Base-by-base conservation (phyloP, 2,797 vertebrate species). In the Alfaro cultratus region DNA sequence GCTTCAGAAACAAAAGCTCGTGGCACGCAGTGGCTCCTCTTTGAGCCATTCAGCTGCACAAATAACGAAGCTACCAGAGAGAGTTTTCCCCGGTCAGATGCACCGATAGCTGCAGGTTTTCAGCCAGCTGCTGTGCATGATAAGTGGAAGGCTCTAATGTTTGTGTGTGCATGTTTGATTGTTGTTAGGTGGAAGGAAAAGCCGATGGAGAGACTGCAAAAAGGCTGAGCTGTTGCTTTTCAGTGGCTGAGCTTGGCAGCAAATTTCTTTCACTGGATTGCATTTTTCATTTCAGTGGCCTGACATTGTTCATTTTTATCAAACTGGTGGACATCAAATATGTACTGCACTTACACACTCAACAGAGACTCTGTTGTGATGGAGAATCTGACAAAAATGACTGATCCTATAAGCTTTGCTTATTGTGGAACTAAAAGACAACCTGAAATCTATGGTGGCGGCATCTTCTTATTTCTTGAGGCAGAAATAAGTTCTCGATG, bases 41-140 rank as follows among this genome's bases (percentile, higher is more conserved):
- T 80, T n/a, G 12, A 11, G 80, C 88, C 68, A 91, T 94, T 94
- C 88, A 93, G 15, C 81, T 6, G 75, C 74, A 13, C 84, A 10
- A 92, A 94, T 89, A 84, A 87, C 72, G 91, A 95, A 90, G 72
- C 85, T 80, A 84, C 94, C 87, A 95, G 94, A 95, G 87, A 90
- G 67, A 8, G n/a, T 76, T 74, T 68, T 34, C 8, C 74, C 47
- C 0, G 62, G 74, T 87, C 83, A 89, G 88, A 85, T 88, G 82
- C 81, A 85, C 31, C 47, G 78, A 83, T 70, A 45, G 86, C 84
- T 80, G 86, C 84, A 91, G 86, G 89, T 92, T 92, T 77, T 85
- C 80, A 81, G 82, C 89, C 90, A 89, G 82, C 84, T 26, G 53
- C 70, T 31, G 53, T 6, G 76, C 75, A 49, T 81, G 80, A 84